A percentile compares a stretch with the other conserved stretches of the same genome.
These are phyloP conservation scores for Ypsolopha sequella DNA, from an alignment of 2,888 invertebrate species.

Conservation along the genomic window DNA sequence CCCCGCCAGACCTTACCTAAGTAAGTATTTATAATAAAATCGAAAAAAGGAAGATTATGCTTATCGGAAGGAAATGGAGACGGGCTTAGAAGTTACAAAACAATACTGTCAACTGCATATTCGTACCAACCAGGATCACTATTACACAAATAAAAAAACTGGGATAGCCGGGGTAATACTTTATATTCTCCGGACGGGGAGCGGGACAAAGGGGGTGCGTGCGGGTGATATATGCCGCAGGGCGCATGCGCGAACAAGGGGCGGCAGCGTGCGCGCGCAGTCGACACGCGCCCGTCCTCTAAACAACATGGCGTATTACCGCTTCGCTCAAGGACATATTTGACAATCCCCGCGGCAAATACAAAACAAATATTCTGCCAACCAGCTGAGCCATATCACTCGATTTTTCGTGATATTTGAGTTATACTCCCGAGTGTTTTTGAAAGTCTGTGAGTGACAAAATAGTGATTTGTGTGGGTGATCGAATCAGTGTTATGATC, in stretches of 20 bases:
- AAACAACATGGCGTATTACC: constrained; percentile 54
- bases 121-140: not conserved
- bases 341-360: constrained; percentile 43
- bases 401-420: no score
- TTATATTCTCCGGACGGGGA: no score
- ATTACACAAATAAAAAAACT: not conserved
- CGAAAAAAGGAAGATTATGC: no score
- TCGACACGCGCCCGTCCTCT: constrained; percentile 62
- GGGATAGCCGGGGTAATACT: constrained; percentile 5
- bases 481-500: not conserved
- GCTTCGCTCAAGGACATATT: constrained; percentile 53
- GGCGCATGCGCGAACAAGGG: constrained; percentile 35
- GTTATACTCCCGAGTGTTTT: not conserved
- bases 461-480: not conserved
- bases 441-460: not conserved
- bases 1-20: no score
- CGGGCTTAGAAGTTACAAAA: no score
- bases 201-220: constrained; percentile 38
- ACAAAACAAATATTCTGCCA: constrained; percentile 18
- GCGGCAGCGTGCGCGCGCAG: constrained; percentile 51
- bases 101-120: not conserved
- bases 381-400: constrained; percentile 19
- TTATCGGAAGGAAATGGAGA: no score
- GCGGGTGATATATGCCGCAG: constrained; percentile 20
- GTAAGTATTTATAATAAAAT: no score